Conservation (phyloP, 2,113 vertebrate species). For the Nanger granti region DNA sequence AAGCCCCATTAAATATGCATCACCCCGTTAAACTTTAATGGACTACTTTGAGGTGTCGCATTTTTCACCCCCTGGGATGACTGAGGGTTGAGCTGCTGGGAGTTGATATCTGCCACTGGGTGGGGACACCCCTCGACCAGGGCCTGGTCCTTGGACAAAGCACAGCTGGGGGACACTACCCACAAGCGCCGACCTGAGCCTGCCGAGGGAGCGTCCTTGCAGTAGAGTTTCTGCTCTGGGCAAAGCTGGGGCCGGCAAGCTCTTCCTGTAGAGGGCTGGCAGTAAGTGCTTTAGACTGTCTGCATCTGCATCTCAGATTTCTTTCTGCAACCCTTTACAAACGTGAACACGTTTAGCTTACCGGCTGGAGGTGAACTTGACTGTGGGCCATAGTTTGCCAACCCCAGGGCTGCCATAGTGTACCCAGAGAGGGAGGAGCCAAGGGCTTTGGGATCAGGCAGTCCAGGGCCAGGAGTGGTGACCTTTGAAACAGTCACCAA, state of each 20-base stretch:
- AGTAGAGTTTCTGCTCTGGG: rapidly evolving
- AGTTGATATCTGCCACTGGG: not conserved
- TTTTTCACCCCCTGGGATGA: constrained; percentile 40
- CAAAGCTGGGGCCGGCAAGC: not conserved
- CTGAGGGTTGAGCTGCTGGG: not conserved
- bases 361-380: not conserved
- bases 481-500: not conserved
- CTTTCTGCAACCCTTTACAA: not conserved
- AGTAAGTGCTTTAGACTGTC: not conserved
- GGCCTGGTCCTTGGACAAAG: not conserved
- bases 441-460: not conserved
- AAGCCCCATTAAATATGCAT: constrained; percentile 68
- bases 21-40: constrained; percentile 64
- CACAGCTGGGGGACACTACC: not conserved
- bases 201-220: not conserved
- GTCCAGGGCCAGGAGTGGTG: not conserved
- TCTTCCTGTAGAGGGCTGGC: not conserved
- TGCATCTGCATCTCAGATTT: not conserved
- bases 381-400: not conserved
- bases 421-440: not conserved
- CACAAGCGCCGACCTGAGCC: rapidly evolving
- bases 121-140: not conserved
- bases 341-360: not conserved
- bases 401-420: rapidly evolving
- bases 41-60: constrained; percentile 53